Conservation (phyloP, 1,140 invertebrate genomes). For the Hylyphantes graminicola region DNA sequence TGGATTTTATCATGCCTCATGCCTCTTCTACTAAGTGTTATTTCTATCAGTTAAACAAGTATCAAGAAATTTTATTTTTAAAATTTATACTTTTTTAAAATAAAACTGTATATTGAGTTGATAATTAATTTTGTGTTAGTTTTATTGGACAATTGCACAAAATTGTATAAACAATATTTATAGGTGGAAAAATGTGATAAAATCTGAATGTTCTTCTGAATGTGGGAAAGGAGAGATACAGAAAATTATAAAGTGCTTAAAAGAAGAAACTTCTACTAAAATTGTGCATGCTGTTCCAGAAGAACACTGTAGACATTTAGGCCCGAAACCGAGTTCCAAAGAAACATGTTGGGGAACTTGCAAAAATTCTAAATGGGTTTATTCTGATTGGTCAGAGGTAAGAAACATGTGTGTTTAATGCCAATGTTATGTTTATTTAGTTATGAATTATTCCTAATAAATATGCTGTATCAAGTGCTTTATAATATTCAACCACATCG, state of each 20-base stretch:
- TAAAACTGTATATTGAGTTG: background rate
- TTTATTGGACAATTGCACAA: background rate
- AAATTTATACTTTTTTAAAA: background rate
- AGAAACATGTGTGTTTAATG: background rate
- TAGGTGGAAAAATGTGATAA: constrained; percentile 53
- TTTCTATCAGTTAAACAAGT: background rate
- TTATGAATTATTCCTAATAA: background rate
- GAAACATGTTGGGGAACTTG: constrained; percentile 78
- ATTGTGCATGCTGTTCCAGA: constrained; percentile 63
- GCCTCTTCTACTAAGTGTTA: background rate
- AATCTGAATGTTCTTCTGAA: constrained; percentile 75
- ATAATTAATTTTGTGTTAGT: background rate
- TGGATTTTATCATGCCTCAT: background rate
- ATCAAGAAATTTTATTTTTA: background rate
- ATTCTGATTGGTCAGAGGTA: constrained; percentile 77
- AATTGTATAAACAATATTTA: background rate
- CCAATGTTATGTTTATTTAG: background rate
- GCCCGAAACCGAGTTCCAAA: constrained; percentile 69
- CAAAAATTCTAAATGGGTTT: constrained; percentile 76
- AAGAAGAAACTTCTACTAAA: constrained; percentile 59
- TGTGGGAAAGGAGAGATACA: constrained; percentile 76
- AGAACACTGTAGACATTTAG: constrained; percentile 71
- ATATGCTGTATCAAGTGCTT: no score
- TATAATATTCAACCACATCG: no score
- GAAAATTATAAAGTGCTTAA: constrained; percentile 71